These are phyloP conservation scores for Pammene fasciana DNA, from an alignment of 2,888 invertebrate species.

Conservation along the genomic window DNA sequence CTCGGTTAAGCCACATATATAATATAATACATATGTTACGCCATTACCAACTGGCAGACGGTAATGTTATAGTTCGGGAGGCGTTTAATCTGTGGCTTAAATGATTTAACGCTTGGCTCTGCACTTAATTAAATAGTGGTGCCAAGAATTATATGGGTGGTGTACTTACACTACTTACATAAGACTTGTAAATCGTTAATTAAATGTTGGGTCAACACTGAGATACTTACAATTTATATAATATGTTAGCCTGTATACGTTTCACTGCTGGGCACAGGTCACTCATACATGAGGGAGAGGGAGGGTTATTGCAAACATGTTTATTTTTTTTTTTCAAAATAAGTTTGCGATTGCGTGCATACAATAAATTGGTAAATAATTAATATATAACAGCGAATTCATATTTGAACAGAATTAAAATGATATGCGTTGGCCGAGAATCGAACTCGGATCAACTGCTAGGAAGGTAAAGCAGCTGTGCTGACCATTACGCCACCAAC, in stretches of 20 bases:
- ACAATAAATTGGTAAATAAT: too few species aligned
- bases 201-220: not conserved
- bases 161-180: not conserved
- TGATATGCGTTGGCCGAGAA: conserved; percentile 51
- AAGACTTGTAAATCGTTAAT: not conserved
- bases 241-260: too few species aligned
- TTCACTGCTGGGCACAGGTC: too few species aligned
- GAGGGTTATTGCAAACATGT: not conserved
- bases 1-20: not conserved
- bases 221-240: too few species aligned
- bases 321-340: not conserved
- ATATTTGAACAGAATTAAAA: not conserved
- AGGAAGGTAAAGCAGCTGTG: conserved; percentile 51
- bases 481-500: conserved; percentile 42
- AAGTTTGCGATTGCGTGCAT: too few species aligned
- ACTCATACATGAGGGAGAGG: too few species aligned
- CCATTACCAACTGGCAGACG: conserved; percentile 17
- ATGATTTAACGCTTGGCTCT: conserved; percentile 28
- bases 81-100: conserved; percentile 28
- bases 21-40: conserved; percentile 11
- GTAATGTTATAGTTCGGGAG: conserved; percentile 21
- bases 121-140: conserved; percentile 24
- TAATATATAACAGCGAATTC: not conserved
- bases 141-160: conserved; percentile 17
- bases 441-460: conserved; percentile 57